Evolutionary conservation across 2,797 vertebrate genomes (phyloP).

Genomic region (Hozukius guyotensis): DNA sequence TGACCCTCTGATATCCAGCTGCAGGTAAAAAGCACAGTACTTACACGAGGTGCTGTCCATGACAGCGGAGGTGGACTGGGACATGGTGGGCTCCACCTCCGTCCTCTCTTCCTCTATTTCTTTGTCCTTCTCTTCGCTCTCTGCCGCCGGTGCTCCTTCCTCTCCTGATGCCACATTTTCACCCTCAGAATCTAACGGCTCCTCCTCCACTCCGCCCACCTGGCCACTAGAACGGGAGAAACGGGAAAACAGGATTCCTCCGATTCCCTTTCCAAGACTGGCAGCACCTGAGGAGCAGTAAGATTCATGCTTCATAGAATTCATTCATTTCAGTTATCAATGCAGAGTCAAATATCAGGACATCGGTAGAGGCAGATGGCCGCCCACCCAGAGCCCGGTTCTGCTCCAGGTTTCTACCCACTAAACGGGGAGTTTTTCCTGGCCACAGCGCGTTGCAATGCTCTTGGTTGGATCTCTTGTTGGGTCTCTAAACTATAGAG

Average conservation of each 20-base stretch:
- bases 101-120: constrained; percentile 79
- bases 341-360: neutral
- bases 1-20: neutral
- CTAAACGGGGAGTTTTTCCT: too few relatives aligned
- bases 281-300: constrained; percentile 86
- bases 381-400: too few relatives aligned
- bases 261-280: constrained; percentile 93
- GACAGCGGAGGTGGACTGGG: constrained; percentile 82
- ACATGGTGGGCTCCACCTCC: constrained; percentile 62
- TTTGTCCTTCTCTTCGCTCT: constrained; percentile 66
- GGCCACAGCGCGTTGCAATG: too few relatives aligned
- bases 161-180: constrained; percentile 48
- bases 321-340: neutral
- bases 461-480: too few relatives aligned
- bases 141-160: constrained; percentile 73
- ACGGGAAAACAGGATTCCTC: constrained; percentile 94
- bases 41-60: constrained; percentile 88
- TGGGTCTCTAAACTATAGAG: too few relatives aligned
- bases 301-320: neutral
- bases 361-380: too few relatives aligned
- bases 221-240: constrained; percentile 89
- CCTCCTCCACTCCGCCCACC: constrained; percentile 77
- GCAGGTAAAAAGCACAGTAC: constrained; percentile 36
- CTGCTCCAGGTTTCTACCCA: too few relatives aligned
- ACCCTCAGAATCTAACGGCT: constrained; percentile 67